Base-by-base conservation (phyloP, 2,113 vertebrate genomes). In the Microtus ochrogaster region DNA sequence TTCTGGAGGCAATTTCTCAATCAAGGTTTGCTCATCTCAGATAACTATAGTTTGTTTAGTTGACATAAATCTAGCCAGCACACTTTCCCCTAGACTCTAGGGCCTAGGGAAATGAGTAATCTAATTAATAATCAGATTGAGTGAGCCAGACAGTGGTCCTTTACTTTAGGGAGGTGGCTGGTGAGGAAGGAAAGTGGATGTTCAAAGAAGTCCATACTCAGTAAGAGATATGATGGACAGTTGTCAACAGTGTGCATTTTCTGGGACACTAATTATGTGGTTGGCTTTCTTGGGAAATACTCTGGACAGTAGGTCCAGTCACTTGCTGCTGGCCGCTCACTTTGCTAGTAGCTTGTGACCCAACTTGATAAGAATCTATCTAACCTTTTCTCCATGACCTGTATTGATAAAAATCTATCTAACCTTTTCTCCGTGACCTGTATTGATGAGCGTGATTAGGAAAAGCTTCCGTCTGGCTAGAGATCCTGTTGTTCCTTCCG, bases 321-420 rank as follows among this genome's bases (percentile, higher is more conserved):
- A 92, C 91, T 78, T 90, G 94, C 98, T 98, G 82, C 96, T 39
- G 83, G 97, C 63, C 95, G 33, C 96, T 98, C 10, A 36, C 96
- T 97, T 97, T 95, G 74, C 85, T 72, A 52, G 84, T 36, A 58
- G 82, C 96, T 97, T 98, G 92, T 98, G 98, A 89, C 95, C 68
- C 96, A 39, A 61, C 94, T 91, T 89, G 0, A 78, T 83, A 87
- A 52, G 44, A 91, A 73, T 72, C 92, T 97, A 81, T 72, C 91
- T 97, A 83, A 65, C 94, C 10, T 0, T 97, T 95, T 89, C 96
- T 97, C 77, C 26, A 0, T 97, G 96, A 97, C 97, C 95, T 68
- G 17, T 26, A 0, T 26, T 98, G 98, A 97, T 98, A 98, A 96
- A 11, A 49, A 49, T 49, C 47, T 49, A 49, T 49, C 9, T 49